Conservation (phyloP, 2,797 vertebrate genomes). For the Notolepis coatsorum region DNA sequence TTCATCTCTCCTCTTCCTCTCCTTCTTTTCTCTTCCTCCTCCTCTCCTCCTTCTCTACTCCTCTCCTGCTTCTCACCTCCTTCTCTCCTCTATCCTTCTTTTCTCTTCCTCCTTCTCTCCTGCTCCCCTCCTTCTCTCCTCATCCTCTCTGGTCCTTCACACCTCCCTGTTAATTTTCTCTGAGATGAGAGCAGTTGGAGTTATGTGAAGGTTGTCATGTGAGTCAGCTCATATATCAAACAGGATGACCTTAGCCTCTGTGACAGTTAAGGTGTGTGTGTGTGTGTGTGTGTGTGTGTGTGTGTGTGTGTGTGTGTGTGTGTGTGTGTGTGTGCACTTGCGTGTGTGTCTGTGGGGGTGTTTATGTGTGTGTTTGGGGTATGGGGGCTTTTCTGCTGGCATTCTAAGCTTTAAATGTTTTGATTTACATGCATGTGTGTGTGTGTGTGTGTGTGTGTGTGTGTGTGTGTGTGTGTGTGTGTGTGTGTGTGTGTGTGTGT, state of each 20-base stretch:
- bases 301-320: not conserved
- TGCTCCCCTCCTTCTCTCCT: not conserved
- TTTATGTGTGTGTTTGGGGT: constrained; percentile 27
- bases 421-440: not conserved
- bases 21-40: constrained; percentile 3
- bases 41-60: no score
- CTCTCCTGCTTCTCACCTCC: not conserved
- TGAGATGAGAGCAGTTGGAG: constrained; percentile 64
- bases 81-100: constrained; percentile 6
- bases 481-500: not conserved
- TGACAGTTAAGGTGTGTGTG: constrained; percentile 61
- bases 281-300: constrained; percentile 2
- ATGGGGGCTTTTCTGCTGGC: not conserved
- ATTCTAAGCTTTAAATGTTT: not conserved
- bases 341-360: not conserved
- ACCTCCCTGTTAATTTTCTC: constrained; percentile 68
- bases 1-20: constrained; percentile 12
- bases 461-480: constrained; percentile 6
- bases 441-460: not conserved
- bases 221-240: constrained; percentile 72
- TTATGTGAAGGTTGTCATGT: constrained; percentile 78
- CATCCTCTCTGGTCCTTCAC: constrained; percentile 54
- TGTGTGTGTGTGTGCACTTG: not conserved
- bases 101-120: constrained; percentile 18
- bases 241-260: constrained; percentile 71